phyloP scores from a whole-genome alignment of 2,888 invertebrate species.

The Ophion costatus region DNA sequence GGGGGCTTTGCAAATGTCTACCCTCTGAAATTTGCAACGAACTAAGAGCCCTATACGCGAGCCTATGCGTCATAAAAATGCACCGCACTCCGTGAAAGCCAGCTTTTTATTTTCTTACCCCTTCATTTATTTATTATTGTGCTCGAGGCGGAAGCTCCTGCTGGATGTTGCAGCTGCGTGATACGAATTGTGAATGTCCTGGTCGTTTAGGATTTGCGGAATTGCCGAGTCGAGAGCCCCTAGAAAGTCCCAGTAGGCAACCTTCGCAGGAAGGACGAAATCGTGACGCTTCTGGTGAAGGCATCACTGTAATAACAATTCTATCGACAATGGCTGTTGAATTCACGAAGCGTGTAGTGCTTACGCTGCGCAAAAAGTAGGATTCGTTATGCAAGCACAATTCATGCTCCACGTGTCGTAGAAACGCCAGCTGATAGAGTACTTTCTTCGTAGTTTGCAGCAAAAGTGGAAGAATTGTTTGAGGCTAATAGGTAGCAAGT shows the following conservation, averaged over 20 bases:
- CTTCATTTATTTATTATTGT: slow-evolving; percentile 43
- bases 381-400: not conserved
- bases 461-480: not conserved
- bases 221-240: not conserved
- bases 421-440: not conserved
- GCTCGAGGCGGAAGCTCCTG: slow-evolving; percentile 3
- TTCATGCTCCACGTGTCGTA: not conserved
- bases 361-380: no score
- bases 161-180: slow-evolving; percentile 26
- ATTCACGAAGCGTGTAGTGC: not conserved
- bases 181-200: slow-evolving; percentile 32
- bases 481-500: not conserved
- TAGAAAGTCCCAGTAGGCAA: not conserved
- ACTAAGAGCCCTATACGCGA: not conserved
- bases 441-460: not conserved
- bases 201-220: not conserved
- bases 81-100: not conserved
- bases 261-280: not conserved
- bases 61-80: slow-evolving; percentile 21
- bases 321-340: not conserved
- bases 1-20: slow-evolving; percentile 50
- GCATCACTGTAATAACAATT: not conserved
- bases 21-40: slow-evolving; percentile 39
- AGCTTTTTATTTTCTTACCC: slow-evolving; percentile 28
- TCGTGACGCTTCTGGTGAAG: not conserved